These are phyloP conservation scores for Acrobasis suavella DNA, from an alignment of 2,888 invertebrate species.

Conservation along the genomic window DNA sequence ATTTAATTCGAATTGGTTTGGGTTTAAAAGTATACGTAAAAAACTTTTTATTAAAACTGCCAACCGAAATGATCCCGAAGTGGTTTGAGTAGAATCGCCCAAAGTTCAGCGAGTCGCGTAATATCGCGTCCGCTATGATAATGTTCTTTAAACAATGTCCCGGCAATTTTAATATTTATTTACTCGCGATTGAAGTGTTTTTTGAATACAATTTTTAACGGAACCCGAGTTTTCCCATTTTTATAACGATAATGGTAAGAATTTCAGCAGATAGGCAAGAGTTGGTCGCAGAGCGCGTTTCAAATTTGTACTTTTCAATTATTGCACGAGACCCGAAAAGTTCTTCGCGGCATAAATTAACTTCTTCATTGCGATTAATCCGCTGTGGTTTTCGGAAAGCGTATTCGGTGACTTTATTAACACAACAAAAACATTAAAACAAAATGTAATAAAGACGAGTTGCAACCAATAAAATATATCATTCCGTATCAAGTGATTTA, in stretches of 20 bases:
- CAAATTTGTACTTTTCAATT: conserved; percentile 64
- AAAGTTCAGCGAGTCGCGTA: conserved; percentile 55
- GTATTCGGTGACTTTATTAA: conserved; percentile 45
- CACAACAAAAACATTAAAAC: conserved; percentile 36
- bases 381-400: conserved; percentile 47
- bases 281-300: conserved; percentile 45
- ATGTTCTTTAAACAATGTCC: conserved; percentile 54
- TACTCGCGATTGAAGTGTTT: conserved; percentile 44
- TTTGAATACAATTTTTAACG: conserved; percentile 47
- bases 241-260: conserved; percentile 58
- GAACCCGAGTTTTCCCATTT: conserved; percentile 54
- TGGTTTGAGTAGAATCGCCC: conserved; percentile 40
- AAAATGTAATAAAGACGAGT: conserved; percentile 44
- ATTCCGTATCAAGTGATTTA: conserved; percentile 56
- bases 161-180: conserved; percentile 55
- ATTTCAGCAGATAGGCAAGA: conserved; percentile 48
- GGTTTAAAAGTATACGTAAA: not conserved
- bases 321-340: conserved; percentile 53
- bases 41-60: conserved; percentile 43
- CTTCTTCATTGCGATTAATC: conserved; percentile 57
- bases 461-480: conserved; percentile 45
- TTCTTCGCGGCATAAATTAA: conserved; percentile 57
- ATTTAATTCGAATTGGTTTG: not conserved
- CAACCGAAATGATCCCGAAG: conserved; percentile 40
- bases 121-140: conserved; percentile 49